A percentile compares a stretch with the other conserved stretches of the same genome.
Evolutionary conservation across 2,888 invertebrate genomes (phyloP).

Genomic region (Herminia tarsipennalis): DNA sequence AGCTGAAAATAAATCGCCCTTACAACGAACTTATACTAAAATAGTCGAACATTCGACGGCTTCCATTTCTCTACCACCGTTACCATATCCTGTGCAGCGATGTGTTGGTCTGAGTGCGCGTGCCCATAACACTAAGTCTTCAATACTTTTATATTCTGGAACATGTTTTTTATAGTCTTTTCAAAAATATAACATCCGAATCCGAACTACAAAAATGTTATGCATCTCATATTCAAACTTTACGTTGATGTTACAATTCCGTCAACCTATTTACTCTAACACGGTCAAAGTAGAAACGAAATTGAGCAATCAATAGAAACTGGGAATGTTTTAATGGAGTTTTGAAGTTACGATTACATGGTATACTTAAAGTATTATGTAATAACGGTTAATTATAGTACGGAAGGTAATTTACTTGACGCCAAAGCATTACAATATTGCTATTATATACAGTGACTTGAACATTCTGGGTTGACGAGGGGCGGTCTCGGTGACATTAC

Average conservation of each 20-base stretch:
- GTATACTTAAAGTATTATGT: constrained; percentile 50
- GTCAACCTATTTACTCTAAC: constrained; percentile 1
- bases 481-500: constrained; percentile 71
- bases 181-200: too few species aligned
- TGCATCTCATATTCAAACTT: constrained; percentile 2
- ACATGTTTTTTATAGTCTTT: too few species aligned
- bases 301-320: constrained; percentile 35
- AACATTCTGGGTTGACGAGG: constrained; percentile 70
- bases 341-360: constrained; percentile 36
- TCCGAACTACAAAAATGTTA: constrained; percentile 7
- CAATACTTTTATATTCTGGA: constrained; percentile 36
- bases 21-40: constrained; percentile 77
- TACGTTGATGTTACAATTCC: constrained; percentile 1
- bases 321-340: constrained; percentile 31
- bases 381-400: constrained; percentile 70
- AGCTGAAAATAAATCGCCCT: constrained; percentile 82
- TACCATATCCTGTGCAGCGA: constrained; percentile 81
- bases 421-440: constrained; percentile 73
- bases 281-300: constrained; percentile 20
- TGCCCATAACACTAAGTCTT: constrained; percentile 55
- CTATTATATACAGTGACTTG: constrained; percentile 81
- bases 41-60: constrained; percentile 74
- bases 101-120: constrained; percentile 60
- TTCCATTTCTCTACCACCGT: constrained; percentile 77
- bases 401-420: constrained; percentile 76